These are phyloP conservation scores for Esox niger DNA, from an alignment of 2,113 vertebrate species.

Conservation along the genomic window DNA sequence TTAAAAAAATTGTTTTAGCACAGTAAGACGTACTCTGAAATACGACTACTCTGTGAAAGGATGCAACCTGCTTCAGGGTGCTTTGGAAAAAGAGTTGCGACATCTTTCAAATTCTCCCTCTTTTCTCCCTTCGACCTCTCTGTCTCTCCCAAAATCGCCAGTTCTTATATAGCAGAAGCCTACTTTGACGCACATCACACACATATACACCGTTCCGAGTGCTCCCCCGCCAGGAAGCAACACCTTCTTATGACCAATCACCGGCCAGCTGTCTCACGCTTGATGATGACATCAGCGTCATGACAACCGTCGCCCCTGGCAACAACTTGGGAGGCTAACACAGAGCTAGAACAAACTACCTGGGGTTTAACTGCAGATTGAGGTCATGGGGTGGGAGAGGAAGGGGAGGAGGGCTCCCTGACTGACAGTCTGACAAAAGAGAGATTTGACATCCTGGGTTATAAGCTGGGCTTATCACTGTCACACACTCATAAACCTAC, in stretches of 20 bases:
- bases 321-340: constrained; percentile 25
- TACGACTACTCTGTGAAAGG: no score
- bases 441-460: neutral
- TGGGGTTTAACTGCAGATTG: constrained; percentile 24
- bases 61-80: no score
- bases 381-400: no score
- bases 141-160: neutral
- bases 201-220: neutral
- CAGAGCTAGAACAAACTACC: constrained; percentile 36
- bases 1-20: no score
- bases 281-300: constrained; percentile 54
- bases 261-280: constrained; percentile 45
- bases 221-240: constrained; percentile 50
- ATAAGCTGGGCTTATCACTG: neutral
- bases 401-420: neutral
- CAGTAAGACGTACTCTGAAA: no score
- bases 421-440: neutral
- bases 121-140: neutral
- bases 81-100: neutral
- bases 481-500: neutral
- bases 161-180: neutral
- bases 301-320: constrained; percentile 57
- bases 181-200: neutral
- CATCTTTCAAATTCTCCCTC: neutral
- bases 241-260: constrained; percentile 61